phyloP scores from a whole-genome alignment of 1,140 invertebrate species.

The Lepidurus couesii region DNA sequence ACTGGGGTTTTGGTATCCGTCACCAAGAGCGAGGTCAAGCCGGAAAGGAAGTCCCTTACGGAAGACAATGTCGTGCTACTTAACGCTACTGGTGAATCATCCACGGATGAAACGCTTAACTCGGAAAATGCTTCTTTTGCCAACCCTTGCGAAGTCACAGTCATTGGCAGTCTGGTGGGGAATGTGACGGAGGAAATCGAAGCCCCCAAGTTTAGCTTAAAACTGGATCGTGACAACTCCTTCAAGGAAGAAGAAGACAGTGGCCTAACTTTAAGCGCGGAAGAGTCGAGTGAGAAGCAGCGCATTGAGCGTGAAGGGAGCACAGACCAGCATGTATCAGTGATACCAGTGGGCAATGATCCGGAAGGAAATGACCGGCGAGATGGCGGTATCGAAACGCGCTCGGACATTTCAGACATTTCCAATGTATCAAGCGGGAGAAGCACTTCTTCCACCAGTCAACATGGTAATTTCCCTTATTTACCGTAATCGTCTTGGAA shows the following conservation, averaged over 20 bases:
- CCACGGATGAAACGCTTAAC: neutral
- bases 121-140: neutral
- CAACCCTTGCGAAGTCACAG: neutral
- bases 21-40: neutral
- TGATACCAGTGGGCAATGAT: conserved; percentile 22
- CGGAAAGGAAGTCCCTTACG: neutral
- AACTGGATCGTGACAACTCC: neutral
- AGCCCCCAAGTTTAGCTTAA: neutral
- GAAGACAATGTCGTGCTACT: neutral
- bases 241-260: conserved; percentile 12
- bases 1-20: neutral
- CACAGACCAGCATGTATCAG: neutral
- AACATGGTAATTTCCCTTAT: conserved; percentile 21
- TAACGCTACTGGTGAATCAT: neutral
- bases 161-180: neutral
- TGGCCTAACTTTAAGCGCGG: conserved; percentile 36
- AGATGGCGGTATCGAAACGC: conserved; percentile 30
- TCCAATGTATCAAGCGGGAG: conserved; percentile 33
- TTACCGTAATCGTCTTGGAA: neutral
- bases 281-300: neutral
- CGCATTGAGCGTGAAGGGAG: neutral
- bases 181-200: neutral
- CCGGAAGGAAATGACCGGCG: conserved; percentile 29
- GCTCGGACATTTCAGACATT: conserved; percentile 36
- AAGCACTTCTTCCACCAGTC: neutral